A percentile compares a stretch with the other conserved stretches of the same genome.
phyloP scores from a whole-genome alignment of 2,888 invertebrate genomes.

The Synergus umbraculus region DNA sequence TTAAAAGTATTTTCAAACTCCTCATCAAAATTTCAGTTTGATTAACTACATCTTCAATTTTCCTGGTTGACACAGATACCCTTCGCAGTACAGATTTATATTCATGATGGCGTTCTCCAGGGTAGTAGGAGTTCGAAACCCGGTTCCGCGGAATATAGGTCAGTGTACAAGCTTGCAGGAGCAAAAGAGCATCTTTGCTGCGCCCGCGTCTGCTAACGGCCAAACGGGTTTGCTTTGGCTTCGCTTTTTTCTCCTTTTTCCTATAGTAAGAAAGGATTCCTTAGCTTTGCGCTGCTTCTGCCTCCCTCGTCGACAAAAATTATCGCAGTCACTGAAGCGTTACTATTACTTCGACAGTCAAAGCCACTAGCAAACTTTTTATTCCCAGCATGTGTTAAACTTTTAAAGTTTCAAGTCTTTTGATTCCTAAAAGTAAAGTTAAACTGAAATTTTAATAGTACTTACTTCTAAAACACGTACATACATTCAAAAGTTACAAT shows the following conservation, averaged over 20 bases:
- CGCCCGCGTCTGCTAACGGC: slow-evolving; percentile 68
- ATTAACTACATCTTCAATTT: not conserved
- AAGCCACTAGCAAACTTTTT: not conserved
- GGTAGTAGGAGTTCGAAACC: slow-evolving; percentile 71
- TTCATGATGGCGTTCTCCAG: slow-evolving; percentile 57
- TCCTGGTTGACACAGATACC: not conserved
- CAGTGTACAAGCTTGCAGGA: slow-evolving; percentile 75
- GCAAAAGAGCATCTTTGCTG: slow-evolving; percentile 67
- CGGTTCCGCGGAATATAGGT: slow-evolving; percentile 75
- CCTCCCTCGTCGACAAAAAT: slow-evolving; percentile 22
- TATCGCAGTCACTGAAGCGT: slow-evolving; percentile 25
- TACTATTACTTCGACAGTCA: slow-evolving; percentile 1
- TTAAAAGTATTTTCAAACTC: no score
- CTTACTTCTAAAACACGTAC: no score
- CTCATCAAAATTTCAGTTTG: no score
- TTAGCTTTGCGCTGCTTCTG: slow-evolving; percentile 39
- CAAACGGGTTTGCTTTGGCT: slow-evolving; percentile 73
- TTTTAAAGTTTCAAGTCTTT: not conserved
- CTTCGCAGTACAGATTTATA: not conserved
- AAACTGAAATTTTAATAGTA: not conserved
- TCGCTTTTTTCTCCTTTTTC: slow-evolving; percentile 53
- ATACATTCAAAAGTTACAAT: no score
- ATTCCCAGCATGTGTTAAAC: not conserved
- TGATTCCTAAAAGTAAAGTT: not conserved
- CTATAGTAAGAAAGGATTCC: slow-evolving; percentile 61